Evolutionary conservation across 2,888 invertebrate genomes (phyloP).

Genomic region (Synanthedon formicaeformis): DNA sequence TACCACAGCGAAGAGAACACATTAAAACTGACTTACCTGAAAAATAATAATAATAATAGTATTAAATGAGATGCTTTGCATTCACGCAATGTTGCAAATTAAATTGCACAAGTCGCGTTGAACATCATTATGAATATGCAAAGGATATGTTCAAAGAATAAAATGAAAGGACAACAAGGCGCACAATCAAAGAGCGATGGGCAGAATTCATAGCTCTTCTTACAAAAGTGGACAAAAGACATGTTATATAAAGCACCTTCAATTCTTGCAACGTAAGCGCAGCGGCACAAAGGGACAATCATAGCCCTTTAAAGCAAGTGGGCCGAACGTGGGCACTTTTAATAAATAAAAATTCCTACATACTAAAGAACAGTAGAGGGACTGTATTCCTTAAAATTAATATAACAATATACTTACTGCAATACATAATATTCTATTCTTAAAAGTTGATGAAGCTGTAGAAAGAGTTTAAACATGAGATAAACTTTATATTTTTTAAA

Average conservation of each 20-base stretch:
- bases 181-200: background rate
- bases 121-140: background rate
- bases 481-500: too few species aligned
- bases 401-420: background rate
- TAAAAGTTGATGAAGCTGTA: too few species aligned
- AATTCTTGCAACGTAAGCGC: constrained; percentile 10
- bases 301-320: constrained; percentile 19
- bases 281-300: constrained; percentile 32
- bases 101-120: background rate
- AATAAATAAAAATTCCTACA: constrained; percentile 5
- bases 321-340: constrained; percentile 35
- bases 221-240: constrained; percentile 9
- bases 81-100: too few species aligned
- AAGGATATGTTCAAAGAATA: background rate
- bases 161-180: background rate
- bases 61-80: too few species aligned
- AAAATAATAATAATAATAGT: constrained; percentile 1
- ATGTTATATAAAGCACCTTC: constrained; percentile 11
- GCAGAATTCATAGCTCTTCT: background rate
- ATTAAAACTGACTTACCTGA: constrained; percentile 6
- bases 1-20: too few species aligned
- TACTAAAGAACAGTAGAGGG: background rate
- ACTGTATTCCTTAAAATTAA: background rate
- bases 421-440: too few species aligned
- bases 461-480: too few species aligned